A percentile compares a stretch with the other conserved stretches of the same genome.
phyloP scores from a whole-genome alignment of 1,140 invertebrate species.

The Polypedilum pembai region DNA sequence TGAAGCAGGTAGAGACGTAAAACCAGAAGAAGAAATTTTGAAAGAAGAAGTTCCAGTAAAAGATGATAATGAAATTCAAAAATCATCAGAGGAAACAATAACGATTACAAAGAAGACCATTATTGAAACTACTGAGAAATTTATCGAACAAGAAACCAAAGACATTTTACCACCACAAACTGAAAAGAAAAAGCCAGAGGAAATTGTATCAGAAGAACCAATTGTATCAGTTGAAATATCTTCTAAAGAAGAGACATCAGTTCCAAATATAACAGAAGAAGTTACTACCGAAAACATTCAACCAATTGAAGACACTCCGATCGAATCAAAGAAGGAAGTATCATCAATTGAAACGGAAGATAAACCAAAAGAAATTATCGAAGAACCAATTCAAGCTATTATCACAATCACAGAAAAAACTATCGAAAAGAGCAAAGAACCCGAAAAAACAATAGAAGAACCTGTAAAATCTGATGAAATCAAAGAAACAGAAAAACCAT shows the following conservation, averaged over 20 bases:
- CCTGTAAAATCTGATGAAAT: not conserved
- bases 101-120: not conserved
- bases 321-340: no score
- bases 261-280: not conserved
- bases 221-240: not conserved
- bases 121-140: not conserved
- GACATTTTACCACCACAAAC: not conserved
- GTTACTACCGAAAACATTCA: slow-evolving; percentile 31
- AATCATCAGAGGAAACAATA: not conserved
- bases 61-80: not conserved
- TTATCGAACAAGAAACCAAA: not conserved
- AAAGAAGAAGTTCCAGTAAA: not conserved
- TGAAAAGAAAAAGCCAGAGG: slow-evolving; percentile 12
- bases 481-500: not conserved
- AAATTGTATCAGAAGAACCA: not conserved
- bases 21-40: not conserved
- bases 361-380: no score
- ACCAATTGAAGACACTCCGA: no score
- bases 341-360: no score
- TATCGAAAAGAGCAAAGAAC: not conserved
- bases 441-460: not conserved
- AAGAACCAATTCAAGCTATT: no score
- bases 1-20: not conserved
- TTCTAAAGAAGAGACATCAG: slow-evolving; percentile 2
- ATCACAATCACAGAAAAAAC: no score